Evolutionary conservation across 2,113 vertebrate genomes (phyloP).

Genomic region (Mobula hypostoma): DNA sequence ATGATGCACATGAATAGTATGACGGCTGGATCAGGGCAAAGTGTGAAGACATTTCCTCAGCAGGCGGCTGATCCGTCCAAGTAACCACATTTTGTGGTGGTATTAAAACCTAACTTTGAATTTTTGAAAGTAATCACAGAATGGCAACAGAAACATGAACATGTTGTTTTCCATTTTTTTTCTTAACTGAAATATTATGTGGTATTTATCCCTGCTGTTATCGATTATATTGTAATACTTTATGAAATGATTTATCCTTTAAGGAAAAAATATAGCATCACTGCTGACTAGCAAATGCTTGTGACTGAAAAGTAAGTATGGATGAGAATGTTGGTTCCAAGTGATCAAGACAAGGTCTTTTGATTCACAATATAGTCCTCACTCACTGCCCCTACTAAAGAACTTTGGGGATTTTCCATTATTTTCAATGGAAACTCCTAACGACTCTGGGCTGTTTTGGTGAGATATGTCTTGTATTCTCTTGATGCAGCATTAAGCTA

Average conservation of each 20-base stretch:
- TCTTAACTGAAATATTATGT: conserved; percentile 37
- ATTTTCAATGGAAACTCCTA: conserved; percentile 27
- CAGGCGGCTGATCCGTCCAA: background rate
- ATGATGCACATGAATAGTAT: background rate
- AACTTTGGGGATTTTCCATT: conserved; percentile 28
- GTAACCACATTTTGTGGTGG: background rate
- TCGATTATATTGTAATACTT: conserved; percentile 37
- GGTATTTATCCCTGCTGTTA: conserved; percentile 36
- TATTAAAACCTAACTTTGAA: conserved; percentile 7
- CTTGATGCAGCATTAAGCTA: conserved; percentile 37
- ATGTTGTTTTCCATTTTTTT: conserved; percentile 10
- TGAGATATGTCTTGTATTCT: conserved; percentile 34
- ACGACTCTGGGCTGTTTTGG: background rate
- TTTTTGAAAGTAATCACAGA: conserved; percentile 9
- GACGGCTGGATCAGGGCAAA: background rate
- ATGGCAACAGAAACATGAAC: conserved; percentile 15
- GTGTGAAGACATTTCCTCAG: conserved; percentile 17
- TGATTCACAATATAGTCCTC: conserved; percentile 16
- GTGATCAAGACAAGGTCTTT: conserved; percentile 6
- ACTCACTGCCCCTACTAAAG: conserved; percentile 15
- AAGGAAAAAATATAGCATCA: conserved; percentile 1
- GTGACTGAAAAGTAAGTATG: conserved; percentile 13
- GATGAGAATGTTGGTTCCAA: conserved; percentile 35
- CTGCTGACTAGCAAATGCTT: conserved; percentile 31
- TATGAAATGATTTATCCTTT: conserved; percentile 35